Percentiles rank a stretch among this genome's conserved stretches.
Conservation (phyloP, 37 sponge, comb jelly and placozoan species). For the Haliclona indistincta region DNA sequence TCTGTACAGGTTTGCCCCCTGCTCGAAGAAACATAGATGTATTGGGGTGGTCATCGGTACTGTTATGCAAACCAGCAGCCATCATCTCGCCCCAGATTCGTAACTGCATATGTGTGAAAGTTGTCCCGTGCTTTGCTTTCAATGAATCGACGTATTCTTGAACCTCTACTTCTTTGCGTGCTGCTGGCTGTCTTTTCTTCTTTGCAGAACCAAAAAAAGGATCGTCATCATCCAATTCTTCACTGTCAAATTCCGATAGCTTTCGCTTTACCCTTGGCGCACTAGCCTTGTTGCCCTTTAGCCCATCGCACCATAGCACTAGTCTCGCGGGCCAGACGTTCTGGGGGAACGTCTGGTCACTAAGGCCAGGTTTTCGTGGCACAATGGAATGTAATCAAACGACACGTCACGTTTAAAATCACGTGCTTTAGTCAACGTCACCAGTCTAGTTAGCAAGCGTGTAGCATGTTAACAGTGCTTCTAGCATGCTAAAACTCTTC, state of each 20-base stretch:
- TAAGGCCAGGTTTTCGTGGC: too few relatives aligned
- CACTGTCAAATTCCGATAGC: neutral
- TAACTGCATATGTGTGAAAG: conserved; percentile 1
- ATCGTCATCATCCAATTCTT: neutral
- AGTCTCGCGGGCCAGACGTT: too few relatives aligned
- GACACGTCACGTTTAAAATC: too few relatives aligned
- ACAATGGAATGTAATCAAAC: too few relatives aligned
- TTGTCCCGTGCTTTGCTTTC: neutral
- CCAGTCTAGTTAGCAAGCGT: too few relatives aligned
- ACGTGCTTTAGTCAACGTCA: too few relatives aligned
- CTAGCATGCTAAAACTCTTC: too few relatives aligned
- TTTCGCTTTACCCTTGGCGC: neutral
- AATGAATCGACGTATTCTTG: neutral
- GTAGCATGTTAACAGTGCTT: too few relatives aligned
- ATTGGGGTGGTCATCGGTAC: neutral
- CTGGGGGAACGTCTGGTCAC: too few relatives aligned
- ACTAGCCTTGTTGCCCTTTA: neutral
- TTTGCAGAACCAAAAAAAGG: neutral
- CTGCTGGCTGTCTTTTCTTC: too few relatives aligned
- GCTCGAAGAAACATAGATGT: conserved; percentile 1
- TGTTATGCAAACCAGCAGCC: neutral
- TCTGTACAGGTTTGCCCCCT: neutral
- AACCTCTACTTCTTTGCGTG: neutral
- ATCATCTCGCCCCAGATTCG: conserved; percentile 5
- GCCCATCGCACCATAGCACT: conserved; percentile 23